These are phyloP conservation scores for Seladonia tumulorum DNA, from an alignment of 2,888 invertebrate genomes.

Conservation along the genomic window DNA sequence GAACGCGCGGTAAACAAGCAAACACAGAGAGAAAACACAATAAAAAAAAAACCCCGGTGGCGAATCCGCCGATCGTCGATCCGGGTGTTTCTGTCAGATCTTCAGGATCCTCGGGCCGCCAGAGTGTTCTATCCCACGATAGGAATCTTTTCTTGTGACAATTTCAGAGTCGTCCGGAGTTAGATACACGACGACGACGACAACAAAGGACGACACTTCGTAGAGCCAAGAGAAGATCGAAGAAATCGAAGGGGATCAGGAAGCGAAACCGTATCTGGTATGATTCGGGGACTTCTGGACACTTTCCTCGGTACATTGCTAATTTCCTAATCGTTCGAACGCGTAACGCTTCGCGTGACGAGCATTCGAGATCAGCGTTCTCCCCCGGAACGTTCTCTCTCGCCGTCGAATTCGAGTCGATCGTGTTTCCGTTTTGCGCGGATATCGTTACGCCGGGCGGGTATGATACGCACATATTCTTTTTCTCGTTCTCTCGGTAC, in stretches of 20 bases:
- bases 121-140: background rate
- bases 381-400: background rate
- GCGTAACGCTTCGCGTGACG: background rate
- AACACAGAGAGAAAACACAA: background rate
- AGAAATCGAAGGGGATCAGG: background rate
- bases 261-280: conserved; percentile 67
- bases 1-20: conserved; percentile 16
- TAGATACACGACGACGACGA: no score
- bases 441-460: no score
- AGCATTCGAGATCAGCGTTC: background rate
- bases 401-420: background rate
- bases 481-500: background rate
- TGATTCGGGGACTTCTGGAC: conserved; percentile 80
- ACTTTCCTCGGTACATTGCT: conserved; percentile 76
- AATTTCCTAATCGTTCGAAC: conserved; percentile 29
- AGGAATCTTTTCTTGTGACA: background rate
- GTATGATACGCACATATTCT: background rate
- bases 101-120: background rate
- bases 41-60: background rate
- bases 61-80: background rate
- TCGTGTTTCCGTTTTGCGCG: background rate
- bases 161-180: background rate
- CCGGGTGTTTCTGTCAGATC: background rate
- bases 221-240: conserved; percentile 16
- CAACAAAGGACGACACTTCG: background rate